phyloP scores from a whole-genome alignment of 1,140 invertebrate species.

The Ditylenchus dipsaci region DNA sequence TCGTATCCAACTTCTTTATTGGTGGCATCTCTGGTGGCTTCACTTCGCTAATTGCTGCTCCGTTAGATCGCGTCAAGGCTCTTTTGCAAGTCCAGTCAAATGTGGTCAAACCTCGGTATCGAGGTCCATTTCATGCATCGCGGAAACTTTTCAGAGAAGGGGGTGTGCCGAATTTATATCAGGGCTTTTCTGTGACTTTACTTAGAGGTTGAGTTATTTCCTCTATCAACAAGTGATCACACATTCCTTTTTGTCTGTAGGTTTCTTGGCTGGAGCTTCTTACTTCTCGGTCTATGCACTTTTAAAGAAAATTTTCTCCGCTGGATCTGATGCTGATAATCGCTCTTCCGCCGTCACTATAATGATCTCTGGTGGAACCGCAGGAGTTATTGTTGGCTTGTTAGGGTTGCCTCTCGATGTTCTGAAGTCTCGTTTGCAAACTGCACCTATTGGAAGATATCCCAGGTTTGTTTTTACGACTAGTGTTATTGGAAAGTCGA shows the following conservation, averaged over 20 bases:
- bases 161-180: slow-evolving; percentile 50
- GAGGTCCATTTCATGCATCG: slow-evolving; percentile 83
- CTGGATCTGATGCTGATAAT: no score
- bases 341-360: no score
- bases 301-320: slow-evolving; percentile 65
- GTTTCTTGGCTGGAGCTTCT: slow-evolving; percentile 90
- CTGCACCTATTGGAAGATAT: slow-evolving; percentile 81
- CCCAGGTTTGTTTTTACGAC: slow-evolving; percentile 57
- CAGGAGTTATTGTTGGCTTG: slow-evolving; percentile 91
- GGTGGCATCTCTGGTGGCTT: slow-evolving; percentile 89
- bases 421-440: slow-evolving; percentile 91
- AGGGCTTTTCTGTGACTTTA: slow-evolving; percentile 86
- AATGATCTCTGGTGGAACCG: slow-evolving; percentile 76
- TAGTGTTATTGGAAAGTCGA: no score
- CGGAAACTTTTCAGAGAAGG: slow-evolving; percentile 67
- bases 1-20: slow-evolving; percentile 75
- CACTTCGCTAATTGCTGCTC: slow-evolving; percentile 92
- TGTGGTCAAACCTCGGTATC: slow-evolving; percentile 74
- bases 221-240: not conserved
- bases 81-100: slow-evolving; percentile 62
- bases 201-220: slow-evolving; percentile 68
- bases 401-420: slow-evolving; percentile 95
- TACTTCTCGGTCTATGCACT: slow-evolving; percentile 95
- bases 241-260: slow-evolving; percentile 59
- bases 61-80: slow-evolving; percentile 74